Conservation (phyloP, 2,888 invertebrate species). For the Branchellion lobata region DNA sequence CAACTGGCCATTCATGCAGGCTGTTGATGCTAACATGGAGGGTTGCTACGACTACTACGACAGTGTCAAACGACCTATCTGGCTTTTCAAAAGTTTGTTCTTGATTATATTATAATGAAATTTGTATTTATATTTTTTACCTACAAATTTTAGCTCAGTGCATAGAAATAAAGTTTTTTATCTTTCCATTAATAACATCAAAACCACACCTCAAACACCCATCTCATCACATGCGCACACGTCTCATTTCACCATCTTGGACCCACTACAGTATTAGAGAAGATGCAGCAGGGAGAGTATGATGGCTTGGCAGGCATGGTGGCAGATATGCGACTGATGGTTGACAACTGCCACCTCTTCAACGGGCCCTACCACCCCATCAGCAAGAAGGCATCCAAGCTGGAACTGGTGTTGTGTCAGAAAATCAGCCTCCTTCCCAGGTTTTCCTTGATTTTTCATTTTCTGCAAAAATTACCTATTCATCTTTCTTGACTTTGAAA, state of each 20-base stretch:
- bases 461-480: not conserved
- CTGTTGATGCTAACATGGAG: constrained; percentile 60
- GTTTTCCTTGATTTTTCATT: constrained; percentile 54
- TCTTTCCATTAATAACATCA: too few species aligned
- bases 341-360: constrained; percentile 65
- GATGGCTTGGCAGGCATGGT: constrained; percentile 63
- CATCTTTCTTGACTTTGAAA: too few species aligned
- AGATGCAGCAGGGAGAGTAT: constrained; percentile 61
- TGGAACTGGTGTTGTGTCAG: constrained; percentile 65
- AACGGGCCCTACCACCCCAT: constrained; percentile 64
- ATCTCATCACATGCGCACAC: too few species aligned
- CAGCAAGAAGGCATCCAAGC: constrained; percentile 62
- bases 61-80: constrained; percentile 63
- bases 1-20: constrained; percentile 63
- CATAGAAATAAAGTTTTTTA: too few species aligned
- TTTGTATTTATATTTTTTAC: not conserved
- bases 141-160: not conserved
- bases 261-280: constrained; percentile 59
- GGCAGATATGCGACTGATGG: constrained; percentile 64
- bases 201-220: too few species aligned
- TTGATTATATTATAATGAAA: not conserved
- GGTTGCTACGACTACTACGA: constrained; percentile 63
- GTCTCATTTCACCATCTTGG: not conserved
- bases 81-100: constrained; percentile 64
- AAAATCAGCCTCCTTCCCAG: constrained; percentile 62